Conservation (phyloP, 1,140 invertebrate genomes). For the Agraylea sexmaculata region DNA sequence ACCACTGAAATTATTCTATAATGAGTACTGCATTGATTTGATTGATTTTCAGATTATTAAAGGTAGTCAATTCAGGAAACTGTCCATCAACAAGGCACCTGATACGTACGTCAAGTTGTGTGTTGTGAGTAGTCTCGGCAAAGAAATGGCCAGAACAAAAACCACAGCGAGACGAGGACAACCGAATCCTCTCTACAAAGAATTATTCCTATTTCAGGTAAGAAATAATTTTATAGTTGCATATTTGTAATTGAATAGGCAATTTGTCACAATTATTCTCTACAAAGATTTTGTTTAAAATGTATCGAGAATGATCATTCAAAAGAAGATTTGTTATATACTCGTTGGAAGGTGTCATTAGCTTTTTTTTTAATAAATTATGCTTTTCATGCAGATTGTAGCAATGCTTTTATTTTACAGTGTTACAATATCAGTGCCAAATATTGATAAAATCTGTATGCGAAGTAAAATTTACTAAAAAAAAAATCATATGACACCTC, state of each 20-base stretch:
- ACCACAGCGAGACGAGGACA: constrained; percentile 81
- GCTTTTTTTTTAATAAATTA: too few relatives aligned
- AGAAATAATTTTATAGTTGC: constrained; percentile 19
- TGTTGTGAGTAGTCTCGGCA: constrained; percentile 80
- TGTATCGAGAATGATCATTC: too few relatives aligned
- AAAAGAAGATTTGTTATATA: too few relatives aligned
- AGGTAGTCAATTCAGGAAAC: constrained; percentile 80
- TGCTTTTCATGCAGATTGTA: too few relatives aligned
- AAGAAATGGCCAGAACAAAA: constrained; percentile 85
- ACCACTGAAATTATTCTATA: background rate
- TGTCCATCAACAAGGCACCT: constrained; percentile 63
- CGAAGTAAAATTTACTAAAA: too few relatives aligned
- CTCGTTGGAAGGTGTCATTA: too few relatives aligned
- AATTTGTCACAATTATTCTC: background rate
- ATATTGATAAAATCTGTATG: too few relatives aligned
- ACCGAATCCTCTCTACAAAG: constrained; percentile 90
- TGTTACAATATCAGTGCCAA: too few relatives aligned
- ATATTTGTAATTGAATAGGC: too few relatives aligned
- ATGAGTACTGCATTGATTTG: constrained; percentile 7
- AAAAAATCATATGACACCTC: too few relatives aligned
- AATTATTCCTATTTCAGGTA: constrained; percentile 92
- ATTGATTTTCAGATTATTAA: constrained; percentile 50
- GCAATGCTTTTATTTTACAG: too few relatives aligned
- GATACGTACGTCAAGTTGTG: constrained; percentile 90
- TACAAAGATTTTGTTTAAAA: background rate